Base-by-base conservation (phyloP, 2,113 vertebrate genomes). In the Lepidothrix coronata region DNA sequence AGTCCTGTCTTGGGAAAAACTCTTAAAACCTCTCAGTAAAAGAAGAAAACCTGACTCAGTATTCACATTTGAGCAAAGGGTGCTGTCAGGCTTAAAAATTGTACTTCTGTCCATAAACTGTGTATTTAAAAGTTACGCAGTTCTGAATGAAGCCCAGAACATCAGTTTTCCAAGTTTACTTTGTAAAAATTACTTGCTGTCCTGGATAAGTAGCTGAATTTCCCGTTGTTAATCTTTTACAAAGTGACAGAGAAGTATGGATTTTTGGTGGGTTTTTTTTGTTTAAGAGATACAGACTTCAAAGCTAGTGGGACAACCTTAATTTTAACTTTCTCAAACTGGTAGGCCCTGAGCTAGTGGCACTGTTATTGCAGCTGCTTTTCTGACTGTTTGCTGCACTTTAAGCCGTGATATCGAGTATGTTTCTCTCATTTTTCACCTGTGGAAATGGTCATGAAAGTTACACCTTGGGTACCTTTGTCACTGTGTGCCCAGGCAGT, bases 301-400 rank as follows among this genome's bases (percentile, higher is more conserved):
- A 39, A 88, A 94, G 39, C 22, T 80, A 35, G 31, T 54, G 37
- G 27, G 27, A 83, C 46, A 51, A n/a, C 3, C 55, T 86, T 88
- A 35, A 66, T 93, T 91, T 86, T 85, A 91, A 43, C 75, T 90
- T 80, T 52, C 49, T 93, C 41, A 74, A 49, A 70, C 72, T 83
- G 39, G 35, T 88, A 67, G 85, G 44, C 75, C 94, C 86, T 93
- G 59, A 84, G 70, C 68, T 96, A 81, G 66, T 48, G 28, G 59
- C 11, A 0, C 85, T 95, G 79, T 94, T 78, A 43, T 18, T 78
- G 37, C 93, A 91, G 79, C 88, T 88, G 52, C 65, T 92, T 94
- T 85, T 89, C 80, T 91, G 79, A 71, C 65, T 91, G 2, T 89
- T 86, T 95, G 67, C 92, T 93, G 92, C 88, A 95, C 93, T 96